Evolutionary conservation across 2,888 invertebrate genomes (phyloP), one percentile per base, ranked within the genome.

Genomic region (Slavum lentiscoides): DNA sequence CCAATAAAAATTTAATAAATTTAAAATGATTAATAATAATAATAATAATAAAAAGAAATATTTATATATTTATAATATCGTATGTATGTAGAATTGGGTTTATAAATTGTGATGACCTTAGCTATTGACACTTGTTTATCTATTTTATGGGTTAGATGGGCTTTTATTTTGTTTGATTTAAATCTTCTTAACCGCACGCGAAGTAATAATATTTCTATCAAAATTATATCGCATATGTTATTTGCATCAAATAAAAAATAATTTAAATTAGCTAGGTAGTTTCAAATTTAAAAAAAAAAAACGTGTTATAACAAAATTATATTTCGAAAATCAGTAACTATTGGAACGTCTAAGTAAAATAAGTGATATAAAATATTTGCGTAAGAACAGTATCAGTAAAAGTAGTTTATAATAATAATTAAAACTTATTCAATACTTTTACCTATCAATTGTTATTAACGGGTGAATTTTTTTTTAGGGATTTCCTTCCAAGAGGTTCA

Each of bases 401-500:
- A 19, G 19, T 55, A 55, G 5, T 55, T 55, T 55, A 55, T 55
- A 17, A 55, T 55, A 55, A 55, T 55, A 55, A 55, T 55, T 55
- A 19, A 55, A 55, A 43, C 43, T 9, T 43, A 43, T 43, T 43
- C 6, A 43, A 43, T 9, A 55, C 19, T 4, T 55, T 19, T 55
- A 19, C 19, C 55, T 55, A 55, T 55, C 9, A 9, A 43, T 30
- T 43, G 43, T 43, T 43, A 43, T 43, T 55, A 19, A 55, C 1
- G 6, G 8, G 4, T 19, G 19, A 55, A 55, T 19, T 72, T 83
- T 8, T 81, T 87, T 87, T 91, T 90, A 96, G 96, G 88, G 97
- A 97, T 88, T 97, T 97, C 88, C 90, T 97, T 86, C 97, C 97
- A 81, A 91, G 96, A 88, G 97, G 98, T 82, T 96, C 95, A 77